Percentiles rank a stretch among this genome's conserved stretches.
Conservation (phyloP, 2,888 invertebrate genomes). For the Mechanitis messenoides region DNA sequence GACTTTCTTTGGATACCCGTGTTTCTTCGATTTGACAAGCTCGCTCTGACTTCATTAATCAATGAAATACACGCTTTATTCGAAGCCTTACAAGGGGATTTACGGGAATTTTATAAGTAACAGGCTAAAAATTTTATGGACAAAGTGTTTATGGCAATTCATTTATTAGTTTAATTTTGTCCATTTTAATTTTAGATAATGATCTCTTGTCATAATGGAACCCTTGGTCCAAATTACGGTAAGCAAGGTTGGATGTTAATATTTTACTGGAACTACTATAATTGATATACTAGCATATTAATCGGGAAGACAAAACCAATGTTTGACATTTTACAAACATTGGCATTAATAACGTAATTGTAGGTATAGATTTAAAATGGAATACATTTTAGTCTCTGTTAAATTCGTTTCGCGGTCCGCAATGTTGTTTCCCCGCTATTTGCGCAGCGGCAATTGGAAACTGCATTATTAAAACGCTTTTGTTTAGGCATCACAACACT, state of each 20-base stretch:
- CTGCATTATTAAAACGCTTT: slow-evolving; percentile 76
- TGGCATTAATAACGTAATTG: slow-evolving; percentile 7
- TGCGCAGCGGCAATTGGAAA: slow-evolving; percentile 74
- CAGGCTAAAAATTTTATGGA: no score
- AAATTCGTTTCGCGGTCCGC: slow-evolving; percentile 33
- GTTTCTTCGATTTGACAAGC: slow-evolving; percentile 65
- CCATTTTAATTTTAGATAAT: no score
- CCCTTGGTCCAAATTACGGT: no score
- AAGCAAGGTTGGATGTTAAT: no score
- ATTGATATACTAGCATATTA: no score
- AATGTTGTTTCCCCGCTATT: slow-evolving; percentile 64
- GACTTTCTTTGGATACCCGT: slow-evolving; percentile 65
- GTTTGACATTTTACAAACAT: no score
- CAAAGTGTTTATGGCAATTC: no score
- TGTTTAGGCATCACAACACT: slow-evolving; percentile 71
- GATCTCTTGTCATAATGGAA: no score
- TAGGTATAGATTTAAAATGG: not conserved
- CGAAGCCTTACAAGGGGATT: slow-evolving; percentile 28
- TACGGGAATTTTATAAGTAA: no score
- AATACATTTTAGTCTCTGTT: slow-evolving; percentile 17
- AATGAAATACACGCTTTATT: slow-evolving; percentile 45
- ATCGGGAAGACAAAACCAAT: no score
- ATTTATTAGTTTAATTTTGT: no score
- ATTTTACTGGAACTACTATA: no score
- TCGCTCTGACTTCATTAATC: slow-evolving; percentile 45